These are phyloP conservation scores for Notarius quadriscutis DNA, from an alignment of 2,113 vertebrate genomes.

Conservation along the genomic window DNA sequence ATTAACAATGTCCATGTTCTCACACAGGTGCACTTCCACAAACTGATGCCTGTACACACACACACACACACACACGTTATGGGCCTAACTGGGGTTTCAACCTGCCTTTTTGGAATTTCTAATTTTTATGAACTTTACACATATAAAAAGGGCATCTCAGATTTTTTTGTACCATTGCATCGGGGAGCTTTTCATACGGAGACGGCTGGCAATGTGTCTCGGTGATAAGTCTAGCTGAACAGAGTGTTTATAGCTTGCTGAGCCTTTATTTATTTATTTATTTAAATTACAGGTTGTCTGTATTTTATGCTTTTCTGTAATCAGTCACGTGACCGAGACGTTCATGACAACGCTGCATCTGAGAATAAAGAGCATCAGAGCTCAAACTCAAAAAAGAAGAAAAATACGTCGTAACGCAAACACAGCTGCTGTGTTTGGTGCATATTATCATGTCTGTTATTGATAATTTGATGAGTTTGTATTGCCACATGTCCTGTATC, in stretches of 20 bases:
- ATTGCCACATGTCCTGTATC: not conserved
- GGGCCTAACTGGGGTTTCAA: not conserved
- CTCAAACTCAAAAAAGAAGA: not conserved
- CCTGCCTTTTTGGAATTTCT: constrained; percentile 1
- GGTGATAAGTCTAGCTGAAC: not conserved
- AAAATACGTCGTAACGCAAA: too few relatives aligned
- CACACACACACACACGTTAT: not conserved
- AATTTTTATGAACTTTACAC: constrained; percentile 2
- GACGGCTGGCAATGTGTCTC: constrained; percentile 20
- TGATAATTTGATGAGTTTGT: not conserved
- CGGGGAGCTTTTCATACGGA: constrained; percentile 36
- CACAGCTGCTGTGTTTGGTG: not conserved
- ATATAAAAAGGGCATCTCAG: not conserved
- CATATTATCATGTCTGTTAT: not conserved
- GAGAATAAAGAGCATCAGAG: not conserved
- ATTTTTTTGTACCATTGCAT: not conserved
- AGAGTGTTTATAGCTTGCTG: not conserved
- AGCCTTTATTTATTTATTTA: not conserved
- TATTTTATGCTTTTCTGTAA: not conserved
- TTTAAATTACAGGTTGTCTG: not conserved
- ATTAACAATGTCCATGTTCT: not conserved
- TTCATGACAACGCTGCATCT: not conserved
- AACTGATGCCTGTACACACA: constrained; percentile 24
- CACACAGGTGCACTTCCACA: constrained; percentile 29
- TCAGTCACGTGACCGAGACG: not conserved